These are phyloP conservation scores for Sparus aurata DNA, from an alignment of 2,797 vertebrate genomes.

Conservation along the genomic window DNA sequence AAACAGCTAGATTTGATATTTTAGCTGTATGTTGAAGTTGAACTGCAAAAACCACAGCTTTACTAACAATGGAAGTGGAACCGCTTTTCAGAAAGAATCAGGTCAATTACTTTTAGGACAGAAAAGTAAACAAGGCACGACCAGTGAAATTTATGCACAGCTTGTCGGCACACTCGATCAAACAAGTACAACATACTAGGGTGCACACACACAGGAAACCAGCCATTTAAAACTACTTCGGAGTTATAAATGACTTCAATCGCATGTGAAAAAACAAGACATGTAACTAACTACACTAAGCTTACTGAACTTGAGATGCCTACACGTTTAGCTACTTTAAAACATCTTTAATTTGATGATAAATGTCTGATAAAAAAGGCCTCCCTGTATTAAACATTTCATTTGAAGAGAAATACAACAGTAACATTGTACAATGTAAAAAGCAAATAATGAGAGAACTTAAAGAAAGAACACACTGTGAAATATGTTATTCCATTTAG, in stretches of 20 bases:
- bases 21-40: background rate
- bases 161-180: background rate
- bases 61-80: conserved; percentile 2
- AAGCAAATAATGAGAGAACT: background rate
- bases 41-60: background rate
- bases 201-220: background rate
- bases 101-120: background rate
- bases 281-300: background rate
- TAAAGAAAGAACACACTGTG: background rate
- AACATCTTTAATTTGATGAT: background rate
- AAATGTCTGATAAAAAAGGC: background rate
- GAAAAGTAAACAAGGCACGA: background rate
- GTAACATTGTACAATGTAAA: too few species aligned
- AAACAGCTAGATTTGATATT: background rate
- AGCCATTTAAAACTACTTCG: background rate
- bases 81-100: background rate
- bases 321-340: background rate
- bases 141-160: background rate
- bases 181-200: background rate
- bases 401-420: background rate
- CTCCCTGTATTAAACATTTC: background rate
- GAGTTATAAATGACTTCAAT: background rate
- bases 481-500: background rate
- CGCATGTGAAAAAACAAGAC: background rate
- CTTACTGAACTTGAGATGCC: background rate